Conservation (phyloP, 2,888 invertebrate genomes). For the Yponomeuta cagnagella region DNA sequence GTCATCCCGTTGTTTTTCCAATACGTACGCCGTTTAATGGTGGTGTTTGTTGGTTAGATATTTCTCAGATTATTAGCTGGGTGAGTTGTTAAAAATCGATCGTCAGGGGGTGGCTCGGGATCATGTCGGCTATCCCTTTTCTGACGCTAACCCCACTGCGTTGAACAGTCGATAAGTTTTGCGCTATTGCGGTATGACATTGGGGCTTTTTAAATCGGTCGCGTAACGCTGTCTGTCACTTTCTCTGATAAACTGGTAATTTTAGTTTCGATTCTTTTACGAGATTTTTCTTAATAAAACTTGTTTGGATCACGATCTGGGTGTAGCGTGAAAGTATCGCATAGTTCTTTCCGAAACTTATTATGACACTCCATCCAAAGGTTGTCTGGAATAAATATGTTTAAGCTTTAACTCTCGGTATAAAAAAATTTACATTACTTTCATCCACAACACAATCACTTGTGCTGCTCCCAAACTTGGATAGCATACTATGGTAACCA, state of each 20-base stretch:
- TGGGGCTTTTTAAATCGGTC: constrained; percentile 38
- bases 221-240: constrained; percentile 45
- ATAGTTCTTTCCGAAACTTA: not conserved
- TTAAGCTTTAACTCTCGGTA: too few species aligned
- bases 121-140: constrained; percentile 39
- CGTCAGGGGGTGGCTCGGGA: constrained; percentile 65
- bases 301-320: not conserved
- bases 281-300: constrained; percentile 18
- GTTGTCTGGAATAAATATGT: too few species aligned
- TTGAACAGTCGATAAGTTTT: constrained; percentile 52
- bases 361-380: not conserved
- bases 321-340: not conserved
- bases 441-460: too few species aligned
- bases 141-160: constrained; percentile 51
- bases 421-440: too few species aligned
- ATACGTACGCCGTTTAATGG: constrained; percentile 27
- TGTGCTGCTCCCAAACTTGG: too few species aligned
- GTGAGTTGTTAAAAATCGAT: constrained; percentile 68
- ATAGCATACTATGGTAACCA: too few species aligned
- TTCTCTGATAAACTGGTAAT: constrained; percentile 36
- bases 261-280: constrained; percentile 23
- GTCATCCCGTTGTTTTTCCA: constrained; percentile 28
- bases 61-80: constrained; percentile 33
- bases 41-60: constrained; percentile 27
- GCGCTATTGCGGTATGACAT: constrained; percentile 40